Evolutionary conservation across 2,113 vertebrate species (phyloP), one percentile per base, ranked within the genome.

Genomic region (Cheilinus undulatus): DNA sequence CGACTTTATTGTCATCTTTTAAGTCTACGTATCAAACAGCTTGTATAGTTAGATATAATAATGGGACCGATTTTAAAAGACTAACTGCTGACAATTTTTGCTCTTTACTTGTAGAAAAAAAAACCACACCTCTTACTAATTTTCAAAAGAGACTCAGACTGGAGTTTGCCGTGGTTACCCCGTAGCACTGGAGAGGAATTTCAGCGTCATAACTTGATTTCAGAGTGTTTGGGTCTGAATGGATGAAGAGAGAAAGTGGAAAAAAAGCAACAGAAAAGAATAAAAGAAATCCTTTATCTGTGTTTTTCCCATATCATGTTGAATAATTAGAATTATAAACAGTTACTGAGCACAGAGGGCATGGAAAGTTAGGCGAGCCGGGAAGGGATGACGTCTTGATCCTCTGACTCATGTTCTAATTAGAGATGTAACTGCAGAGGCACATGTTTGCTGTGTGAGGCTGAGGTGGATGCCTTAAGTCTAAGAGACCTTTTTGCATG

Each of bases 351-450:
- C 54, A 81, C 70, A 72, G 70, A 76, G 65, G 9, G 60, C 62
- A 86, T 69, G 88, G 85, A 90, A 87, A 88, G 53, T 69, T 12
- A 20, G 50, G 45, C 57, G 45, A 69, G 38, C 77, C 78, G 80
- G 87, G 76, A 88, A 89, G 88, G 50, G 70, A 73, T 85, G 79
- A 74, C 73, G 82, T 84, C 59, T 85, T 77, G 66, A 52, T 83
- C 75, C 19, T 82, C 69, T 88, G 84, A 89, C 59, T 91, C 87
- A 91, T 61, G 54, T 53, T 72, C 19, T 85, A 88, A 89, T 87
- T 80, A 82, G 73, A 84, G 84, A 62, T 65, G 69, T 69, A 90
- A 89, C 79, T 83, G 74, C 63, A 86, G 73, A 82, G 48, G 57
- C 68, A 70, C 60, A 78, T 69, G 77, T 76, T 84, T 60, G 61